These are phyloP conservation scores for Phenacoccus solenopsis DNA, from an alignment of 1,140 invertebrate species.

Conservation along the genomic window DNA sequence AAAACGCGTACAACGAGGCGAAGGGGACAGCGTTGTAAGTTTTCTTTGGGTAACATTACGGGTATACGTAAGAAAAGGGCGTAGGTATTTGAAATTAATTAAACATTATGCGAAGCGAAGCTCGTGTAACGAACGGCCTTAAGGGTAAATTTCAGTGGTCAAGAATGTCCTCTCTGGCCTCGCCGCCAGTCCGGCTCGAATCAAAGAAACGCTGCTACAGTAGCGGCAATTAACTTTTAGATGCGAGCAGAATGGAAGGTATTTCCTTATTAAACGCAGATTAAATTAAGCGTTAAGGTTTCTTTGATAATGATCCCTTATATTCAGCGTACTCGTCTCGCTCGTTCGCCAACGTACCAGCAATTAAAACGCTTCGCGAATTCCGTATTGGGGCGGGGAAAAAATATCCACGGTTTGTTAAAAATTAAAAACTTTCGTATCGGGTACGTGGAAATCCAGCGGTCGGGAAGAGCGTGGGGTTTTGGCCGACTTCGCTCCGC, in stretches of 20 bases:
- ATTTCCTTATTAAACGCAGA: constrained; percentile 13
- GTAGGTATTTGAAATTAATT: constrained; percentile 15
- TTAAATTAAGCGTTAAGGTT: constrained; percentile 16
- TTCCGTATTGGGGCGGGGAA: background rate
- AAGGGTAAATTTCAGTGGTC: constrained; percentile 7
- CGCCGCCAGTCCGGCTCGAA: background rate
- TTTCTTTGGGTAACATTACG: background rate
- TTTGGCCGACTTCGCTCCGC: background rate
- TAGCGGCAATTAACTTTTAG: constrained; percentile 14
- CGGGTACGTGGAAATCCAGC: background rate
- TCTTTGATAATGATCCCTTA: constrained; percentile 15
- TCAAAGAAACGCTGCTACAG: background rate
- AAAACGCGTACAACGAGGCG: background rate
- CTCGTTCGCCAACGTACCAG: background rate
- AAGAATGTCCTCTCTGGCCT: constrained; percentile 4
- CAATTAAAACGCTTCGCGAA: background rate
- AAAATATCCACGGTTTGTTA: background rate
- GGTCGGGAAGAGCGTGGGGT: background rate
- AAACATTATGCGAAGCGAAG: constrained; percentile 8
- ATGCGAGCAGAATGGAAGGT: constrained; percentile 14
- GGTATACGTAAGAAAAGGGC: background rate
- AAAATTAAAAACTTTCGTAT: too few species aligned
- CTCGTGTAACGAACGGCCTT: background rate
- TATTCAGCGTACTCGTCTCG: background rate
- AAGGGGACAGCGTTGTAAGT: background rate